phyloP scores from a whole-genome alignment of 2,888 invertebrate species.

The Tetragnatha montana region DNA sequence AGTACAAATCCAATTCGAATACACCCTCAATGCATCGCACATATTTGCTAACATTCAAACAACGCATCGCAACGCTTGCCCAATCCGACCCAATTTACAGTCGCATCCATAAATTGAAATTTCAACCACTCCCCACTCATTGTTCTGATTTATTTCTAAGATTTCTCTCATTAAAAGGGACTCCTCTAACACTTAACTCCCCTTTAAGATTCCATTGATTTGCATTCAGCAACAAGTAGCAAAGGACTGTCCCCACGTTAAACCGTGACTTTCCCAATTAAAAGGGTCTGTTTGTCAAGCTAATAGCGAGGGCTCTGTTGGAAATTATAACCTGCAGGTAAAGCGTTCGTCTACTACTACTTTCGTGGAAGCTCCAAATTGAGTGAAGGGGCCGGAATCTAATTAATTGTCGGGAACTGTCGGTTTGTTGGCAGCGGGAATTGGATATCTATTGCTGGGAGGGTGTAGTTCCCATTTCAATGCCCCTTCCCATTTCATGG shows the following conservation, averaged over 20 bases:
- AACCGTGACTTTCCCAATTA: constrained; percentile 33
- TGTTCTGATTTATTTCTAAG: not conserved
- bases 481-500: not conserved
- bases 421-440: not conserved
- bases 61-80: not conserved
- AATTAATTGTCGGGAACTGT: constrained; percentile 14
- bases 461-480: not conserved
- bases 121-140: not conserved
- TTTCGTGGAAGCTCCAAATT: not conserved
- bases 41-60: not conserved
- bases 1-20: not conserved
- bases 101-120: not conserved
- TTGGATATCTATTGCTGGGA: not conserved
- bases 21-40: not conserved
- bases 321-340: not conserved
- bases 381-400: not conserved
- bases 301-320: constrained; percentile 15
- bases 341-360: not conserved
- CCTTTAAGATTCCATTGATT: not conserved
- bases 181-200: not conserved
- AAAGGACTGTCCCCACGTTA: constrained; percentile 1
- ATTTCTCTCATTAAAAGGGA: not conserved
- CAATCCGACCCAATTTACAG: not conserved
- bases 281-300: constrained; percentile 6
- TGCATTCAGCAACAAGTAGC: not conserved